Evolutionary conservation across 2,113 vertebrate species (phyloP).

Genomic region (Chunga burmeisteri): DNA sequence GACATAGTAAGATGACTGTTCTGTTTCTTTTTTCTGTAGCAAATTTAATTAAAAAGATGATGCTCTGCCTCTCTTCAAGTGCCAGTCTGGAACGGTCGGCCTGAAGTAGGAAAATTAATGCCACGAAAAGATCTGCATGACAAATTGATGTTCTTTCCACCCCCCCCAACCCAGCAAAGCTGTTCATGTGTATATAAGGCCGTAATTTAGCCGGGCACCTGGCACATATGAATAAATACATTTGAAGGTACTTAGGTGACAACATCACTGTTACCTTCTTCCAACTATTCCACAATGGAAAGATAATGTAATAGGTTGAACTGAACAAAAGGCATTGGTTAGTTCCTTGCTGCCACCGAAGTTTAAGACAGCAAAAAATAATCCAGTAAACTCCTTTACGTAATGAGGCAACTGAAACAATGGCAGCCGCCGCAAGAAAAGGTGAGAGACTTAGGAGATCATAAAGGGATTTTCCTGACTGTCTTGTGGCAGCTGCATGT

Average conservation of each 20-base stretch:
- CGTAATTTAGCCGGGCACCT: not conserved
- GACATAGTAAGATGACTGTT: not conserved
- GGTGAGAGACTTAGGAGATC: not conserved
- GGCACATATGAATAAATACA: not conserved
- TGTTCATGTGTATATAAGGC: not conserved
- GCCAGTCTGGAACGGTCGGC: not conserved
- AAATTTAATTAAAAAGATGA: slow-evolving; percentile 3
- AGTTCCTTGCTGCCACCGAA: not conserved
- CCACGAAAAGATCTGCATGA: not conserved
- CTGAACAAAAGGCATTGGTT: not conserved
- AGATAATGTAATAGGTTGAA: slow-evolving; percentile 6
- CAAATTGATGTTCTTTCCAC: not conserved
- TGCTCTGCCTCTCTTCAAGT: not conserved
- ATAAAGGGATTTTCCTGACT: not conserved
- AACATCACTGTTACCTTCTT: not conserved
- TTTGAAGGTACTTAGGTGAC: not conserved
- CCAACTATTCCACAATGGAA: not conserved
- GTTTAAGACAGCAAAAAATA: not conserved
- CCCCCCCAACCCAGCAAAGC: not conserved
- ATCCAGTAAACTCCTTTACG: not conserved
- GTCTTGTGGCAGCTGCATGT: not conserved
- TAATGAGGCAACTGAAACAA: not conserved
- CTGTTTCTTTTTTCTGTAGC: not conserved
- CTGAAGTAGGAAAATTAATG: not conserved
- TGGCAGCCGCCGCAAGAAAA: not conserved